Base-by-base conservation (phyloP, 2,888 invertebrate species). In the Spilosoma lubricipeda region DNA sequence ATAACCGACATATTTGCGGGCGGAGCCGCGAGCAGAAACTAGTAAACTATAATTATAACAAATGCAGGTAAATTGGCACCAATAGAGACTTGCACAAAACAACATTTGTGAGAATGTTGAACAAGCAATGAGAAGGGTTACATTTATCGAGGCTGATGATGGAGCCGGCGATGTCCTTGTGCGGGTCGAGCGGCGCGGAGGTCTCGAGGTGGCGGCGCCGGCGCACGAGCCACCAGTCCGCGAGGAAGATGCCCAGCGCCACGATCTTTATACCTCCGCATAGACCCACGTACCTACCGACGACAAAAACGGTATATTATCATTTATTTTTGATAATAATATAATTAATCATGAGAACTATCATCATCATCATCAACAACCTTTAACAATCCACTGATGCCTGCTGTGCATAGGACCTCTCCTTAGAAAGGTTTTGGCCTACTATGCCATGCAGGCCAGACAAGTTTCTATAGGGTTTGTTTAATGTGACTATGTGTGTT, bases 211-310 rank as follows among this genome's bases (percentile, higher is more conserved):
- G 96, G 81, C 96, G 96, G 85, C 98, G 97, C 84, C 97, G 96
- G 70, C 98, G 96, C 71, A 99, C 98, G 70, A 99, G 95, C 97
- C 98, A 98, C 98, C 98, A 99, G 91, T 99, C 99, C 48, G 98
- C 96, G 84, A 98, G 93, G 93, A 99, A 99, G 88, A 99, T 97
- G 15, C 97, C 97, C 75, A 98, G 93, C 0, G 99, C 99, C 66
- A 99, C 96, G 74, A 98, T 97, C 94, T 99, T 99, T 73, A 99
- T 98, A 13, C 98, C 98, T 71, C 98, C 98, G 90, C 99, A 98
- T 18, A 99, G 96, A 39, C 99, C 99, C 71, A 98, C 98, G 90
- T 98, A 98, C 91, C 98, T 98, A 86, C 23, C 7, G 20, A 48
- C 42, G 42, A 56, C n/a, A 63, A 45, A 59, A 33, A 20, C 3